Base-by-base conservation (phyloP, 2,888 invertebrate species). In the Cataglyphis livida region DNA sequence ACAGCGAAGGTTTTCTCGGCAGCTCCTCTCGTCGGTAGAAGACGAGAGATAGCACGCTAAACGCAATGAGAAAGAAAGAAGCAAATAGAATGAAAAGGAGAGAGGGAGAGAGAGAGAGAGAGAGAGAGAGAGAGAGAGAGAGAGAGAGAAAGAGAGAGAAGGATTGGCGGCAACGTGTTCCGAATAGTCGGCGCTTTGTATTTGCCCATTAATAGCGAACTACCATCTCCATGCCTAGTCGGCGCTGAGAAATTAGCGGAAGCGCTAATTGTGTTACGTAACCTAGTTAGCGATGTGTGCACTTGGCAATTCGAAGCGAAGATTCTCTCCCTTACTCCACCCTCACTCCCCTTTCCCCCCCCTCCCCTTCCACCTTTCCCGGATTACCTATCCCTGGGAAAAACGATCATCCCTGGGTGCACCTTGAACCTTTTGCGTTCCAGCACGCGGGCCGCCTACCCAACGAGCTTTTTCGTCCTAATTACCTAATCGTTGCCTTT, bases 201-300 rank as follows among this genome's bases (percentile, higher is more conserved):
- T 93, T 93, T 92, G 93, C 93, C 93, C 92, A 92, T 93, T 93
- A 93, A 93, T 93, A 93, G 92, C 88, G 92, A 93, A 93, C 93
- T 91, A 93, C 93, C 91, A 92, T 92, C 90, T 51, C 91, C 86
- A 88, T 92, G 90, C 90, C 91, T 91, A 91, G 91, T 91, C 90
- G 91, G 89, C 90, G 90, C 91, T 91, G 92, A 93, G 93, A 93
- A 93, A 93, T 93, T 93, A 93, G 92, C 91, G 90, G 91, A 92
- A 91, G 92, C 92, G 93, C 93, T 93, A 93, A 93, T 93, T 93
- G 92, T 92, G 91, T 93, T 93, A 92, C 91, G 91, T 93, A 93
- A 93, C 93, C 93, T 89, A 92, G 93, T 93, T 92, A 92, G 88
- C 85, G 86, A 91, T 91, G 91, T 91, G 91, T 91, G 91, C 90